These are phyloP conservation scores for Octopus sinensis DNA, from an alignment of 1,140 invertebrate species.

Conservation along the genomic window DNA sequence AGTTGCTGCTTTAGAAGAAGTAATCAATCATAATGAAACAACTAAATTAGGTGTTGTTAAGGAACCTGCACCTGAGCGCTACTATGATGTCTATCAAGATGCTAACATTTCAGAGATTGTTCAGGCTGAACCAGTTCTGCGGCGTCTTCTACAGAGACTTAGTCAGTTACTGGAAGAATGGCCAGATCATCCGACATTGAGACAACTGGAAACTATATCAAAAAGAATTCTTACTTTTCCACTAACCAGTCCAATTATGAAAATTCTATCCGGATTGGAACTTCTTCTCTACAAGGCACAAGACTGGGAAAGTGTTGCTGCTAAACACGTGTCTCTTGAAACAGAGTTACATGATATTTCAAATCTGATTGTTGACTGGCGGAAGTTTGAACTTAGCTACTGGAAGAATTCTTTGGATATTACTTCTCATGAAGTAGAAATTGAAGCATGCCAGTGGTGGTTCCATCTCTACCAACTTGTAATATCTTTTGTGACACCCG, in stretches of 20 bases:
- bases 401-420: slow-evolving; percentile 54
- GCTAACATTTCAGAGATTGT: slow-evolving; percentile 75
- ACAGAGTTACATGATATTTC: slow-evolving; percentile 71
- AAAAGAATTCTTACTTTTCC: slow-evolving; percentile 76
- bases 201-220: slow-evolving; percentile 65
- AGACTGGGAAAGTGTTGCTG: slow-evolving; percentile 89
- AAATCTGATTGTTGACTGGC: slow-evolving; percentile 83
- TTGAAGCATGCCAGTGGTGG: slow-evolving; percentile 74
- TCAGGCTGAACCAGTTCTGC: slow-evolving; percentile 69
- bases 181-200: slow-evolving; percentile 85
- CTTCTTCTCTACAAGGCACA: slow-evolving; percentile 75
- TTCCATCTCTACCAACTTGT: slow-evolving; percentile 76
- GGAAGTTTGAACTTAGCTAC: slow-evolving; percentile 79
- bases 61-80: background rate
- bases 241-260: slow-evolving; percentile 76
- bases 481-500: slow-evolving; percentile 12
- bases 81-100: slow-evolving; percentile 81
- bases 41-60: background rate
- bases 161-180: slow-evolving; percentile 74
- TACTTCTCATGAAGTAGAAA: slow-evolving; percentile 62
- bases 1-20: slow-evolving; percentile 20
- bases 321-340: slow-evolving; percentile 77
- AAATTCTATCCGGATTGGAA: slow-evolving; percentile 87
- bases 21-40: background rate
- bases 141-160: slow-evolving; percentile 65